Evolutionary conservation across 92 coral and sea anemone species (phyloP), one percentile per base, ranked within the genome.

Genomic region (Heliopora coerulea): DNA sequence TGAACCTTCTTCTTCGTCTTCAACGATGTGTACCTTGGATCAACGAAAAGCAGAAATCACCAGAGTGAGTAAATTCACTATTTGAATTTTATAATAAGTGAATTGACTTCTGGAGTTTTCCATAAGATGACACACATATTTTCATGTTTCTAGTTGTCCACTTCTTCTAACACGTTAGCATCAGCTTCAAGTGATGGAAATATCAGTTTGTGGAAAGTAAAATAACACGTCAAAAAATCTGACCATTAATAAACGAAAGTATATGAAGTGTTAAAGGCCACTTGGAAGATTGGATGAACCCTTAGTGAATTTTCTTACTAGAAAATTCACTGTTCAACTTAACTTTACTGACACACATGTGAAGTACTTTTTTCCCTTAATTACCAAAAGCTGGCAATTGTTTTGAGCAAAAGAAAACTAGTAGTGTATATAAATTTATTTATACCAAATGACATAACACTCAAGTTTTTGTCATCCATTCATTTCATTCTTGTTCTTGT

Each of bases 171-270:
- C 60, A 54, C 60, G 23, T 54, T 54, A 54, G 60, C 60, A 21
- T 54, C 60, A 10, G 60, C 60, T 54, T 21, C 60, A 24, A 54
- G 60, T 27, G 60, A 54, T 54, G 60, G 60, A 54, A 54, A 21
- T 27, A 54, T 54, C 29, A 19, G 60, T 54, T 54, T 54, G 23
- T 54, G 60, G 60, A 54, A 54, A 17, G 2, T 54, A 27, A 54
- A 54, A 54, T 12, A 54, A 54, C 9, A 54, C 29, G n/a, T 54
- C 12, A 19, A 54, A 37, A 54, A 54, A 10, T 10, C 29, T 21
- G 10, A 12, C 4, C 17, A 54, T 12, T 24, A 12, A 10, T 54
- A 11, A 54, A 37, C 4, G 23, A 19, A 27, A 1, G 1, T 10
- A 54, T 54, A 4, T 54, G 13, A 27, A 1, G 19, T 0, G 19